These are phyloP conservation scores for Oxycera nigricornis DNA, from an alignment of 2,888 invertebrate species.

Conservation along the genomic window DNA sequence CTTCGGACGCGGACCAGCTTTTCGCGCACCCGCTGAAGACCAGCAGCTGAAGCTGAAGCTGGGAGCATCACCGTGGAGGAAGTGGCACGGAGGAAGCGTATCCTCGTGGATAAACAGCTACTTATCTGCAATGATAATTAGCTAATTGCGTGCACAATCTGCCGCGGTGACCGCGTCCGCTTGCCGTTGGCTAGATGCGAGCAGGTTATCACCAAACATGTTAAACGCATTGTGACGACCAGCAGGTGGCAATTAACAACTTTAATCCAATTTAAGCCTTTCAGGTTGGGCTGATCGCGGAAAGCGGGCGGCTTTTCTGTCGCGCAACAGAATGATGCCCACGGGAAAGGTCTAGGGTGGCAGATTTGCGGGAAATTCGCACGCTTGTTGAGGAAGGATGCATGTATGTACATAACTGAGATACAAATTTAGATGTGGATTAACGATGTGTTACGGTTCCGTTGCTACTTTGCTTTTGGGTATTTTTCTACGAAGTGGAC, in stretches of 20 bases:
- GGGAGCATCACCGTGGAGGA: not conserved
- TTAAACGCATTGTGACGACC: conserved; percentile 2
- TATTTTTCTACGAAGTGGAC: too few relatives aligned
- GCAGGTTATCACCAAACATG: conserved; percentile 1
- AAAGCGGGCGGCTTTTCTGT: too few relatives aligned
- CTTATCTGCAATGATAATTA: not conserved
- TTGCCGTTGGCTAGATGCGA: not conserved
- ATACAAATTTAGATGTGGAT: too few relatives aligned
- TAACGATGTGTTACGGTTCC: too few relatives aligned
- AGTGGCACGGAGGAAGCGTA: conserved; percentile 25
- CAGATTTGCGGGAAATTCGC: too few relatives aligned
- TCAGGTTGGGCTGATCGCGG: too few relatives aligned
- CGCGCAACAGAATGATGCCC: too few relatives aligned
- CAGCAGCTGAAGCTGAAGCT: not conserved
- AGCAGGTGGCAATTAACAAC: not conserved
- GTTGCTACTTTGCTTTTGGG: too few relatives aligned
- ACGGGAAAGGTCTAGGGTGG: too few relatives aligned
- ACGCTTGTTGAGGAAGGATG: too few relatives aligned
- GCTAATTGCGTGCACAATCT: conserved; percentile 9
- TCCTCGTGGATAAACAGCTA: not conserved
- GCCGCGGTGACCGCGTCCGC: not conserved
- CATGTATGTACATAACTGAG: too few relatives aligned
- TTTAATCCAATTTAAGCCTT: too few relatives aligned
- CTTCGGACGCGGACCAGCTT: not conserved
- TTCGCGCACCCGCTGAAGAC: not conserved